phyloP scores from a whole-genome alignment of 1,140 invertebrate species.

The Diachasmimorpha longicaudata region DNA sequence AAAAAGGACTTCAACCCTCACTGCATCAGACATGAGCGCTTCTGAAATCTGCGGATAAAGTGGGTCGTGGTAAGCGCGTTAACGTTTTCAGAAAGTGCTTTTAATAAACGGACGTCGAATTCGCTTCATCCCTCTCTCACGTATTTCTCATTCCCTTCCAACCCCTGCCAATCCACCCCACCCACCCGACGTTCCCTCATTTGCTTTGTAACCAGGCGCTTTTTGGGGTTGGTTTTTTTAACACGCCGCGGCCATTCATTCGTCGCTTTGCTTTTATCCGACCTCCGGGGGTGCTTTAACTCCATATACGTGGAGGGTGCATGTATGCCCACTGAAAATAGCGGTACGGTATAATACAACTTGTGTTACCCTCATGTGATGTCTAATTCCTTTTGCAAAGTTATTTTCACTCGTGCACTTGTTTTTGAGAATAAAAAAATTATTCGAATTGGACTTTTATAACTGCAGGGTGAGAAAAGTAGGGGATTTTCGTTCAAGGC shows the following conservation, averaged over 20 bases:
- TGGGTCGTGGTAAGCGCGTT: constrained; percentile 41
- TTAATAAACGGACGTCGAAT: constrained; percentile 52
- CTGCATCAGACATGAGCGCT: neutral
- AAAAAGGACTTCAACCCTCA: neutral
- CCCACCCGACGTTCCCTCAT: constrained; percentile 8
- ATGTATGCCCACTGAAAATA: neutral
- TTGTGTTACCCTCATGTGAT: neutral
- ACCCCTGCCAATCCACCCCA: too few species aligned
- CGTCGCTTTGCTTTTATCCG: constrained; percentile 50
- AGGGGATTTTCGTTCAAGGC: too few species aligned
- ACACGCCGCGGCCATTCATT: constrained; percentile 40
- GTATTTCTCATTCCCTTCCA: neutral
- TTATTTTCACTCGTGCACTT: neutral
- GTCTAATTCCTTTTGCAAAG: too few species aligned
- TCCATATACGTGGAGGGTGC: neutral
- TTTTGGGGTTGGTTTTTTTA: constrained; percentile 48
- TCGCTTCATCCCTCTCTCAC: neutral
- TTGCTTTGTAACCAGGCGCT: constrained; percentile 37
- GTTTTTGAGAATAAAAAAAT: neutral
- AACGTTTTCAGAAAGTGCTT: constrained; percentile 48
- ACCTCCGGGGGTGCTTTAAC: neutral
- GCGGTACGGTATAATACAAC: neutral
- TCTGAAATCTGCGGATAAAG: constrained; percentile 24
- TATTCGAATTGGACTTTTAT: too few species aligned
- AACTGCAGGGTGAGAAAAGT: too few species aligned